Evolutionary conservation across 2,797 vertebrate species (phyloP).

Genomic region (Naso thynnoides): DNA sequence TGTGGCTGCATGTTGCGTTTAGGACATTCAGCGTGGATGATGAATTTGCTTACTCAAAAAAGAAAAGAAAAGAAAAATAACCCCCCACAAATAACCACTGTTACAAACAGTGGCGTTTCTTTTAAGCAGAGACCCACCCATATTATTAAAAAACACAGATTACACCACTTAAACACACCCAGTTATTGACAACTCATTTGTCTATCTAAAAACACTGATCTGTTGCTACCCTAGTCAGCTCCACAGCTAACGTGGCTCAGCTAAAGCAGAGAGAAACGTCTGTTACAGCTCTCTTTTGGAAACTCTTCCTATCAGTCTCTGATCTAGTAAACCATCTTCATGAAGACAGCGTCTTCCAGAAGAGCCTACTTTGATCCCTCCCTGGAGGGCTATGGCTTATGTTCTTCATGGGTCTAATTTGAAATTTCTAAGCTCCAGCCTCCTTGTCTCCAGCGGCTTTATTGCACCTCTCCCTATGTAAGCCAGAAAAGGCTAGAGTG

Average conservation of each 20-base stretch:
- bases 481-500: constrained; percentile 55
- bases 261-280: constrained; percentile 77
- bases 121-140: constrained; percentile 55
- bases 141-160: constrained; percentile 57
- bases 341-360: constrained; percentile 58
- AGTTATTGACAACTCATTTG: constrained; percentile 66
- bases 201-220: constrained; percentile 70
- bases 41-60: constrained; percentile 46
- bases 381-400: constrained; percentile 74
- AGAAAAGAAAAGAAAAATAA: constrained; percentile 31
- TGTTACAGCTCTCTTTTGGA: constrained; percentile 29
- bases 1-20: constrained; percentile 28
- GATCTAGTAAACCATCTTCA: constrained; percentile 52
- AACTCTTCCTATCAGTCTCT: constrained; percentile 39
- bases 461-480: constrained; percentile 73
- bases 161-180: constrained; percentile 65
- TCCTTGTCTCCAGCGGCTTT: constrained; percentile 66
- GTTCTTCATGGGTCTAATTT: constrained; percentile 67
- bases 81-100: constrained; percentile 30
- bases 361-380: constrained; percentile 55
- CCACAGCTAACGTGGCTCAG: constrained; percentile 84
- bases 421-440: constrained; percentile 62
- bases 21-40: constrained; percentile 70
- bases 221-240: constrained; percentile 84
- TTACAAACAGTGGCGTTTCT: constrained; percentile 62